Conservation (phyloP, 2,888 invertebrate species). For the Aphidius colemani region DNA sequence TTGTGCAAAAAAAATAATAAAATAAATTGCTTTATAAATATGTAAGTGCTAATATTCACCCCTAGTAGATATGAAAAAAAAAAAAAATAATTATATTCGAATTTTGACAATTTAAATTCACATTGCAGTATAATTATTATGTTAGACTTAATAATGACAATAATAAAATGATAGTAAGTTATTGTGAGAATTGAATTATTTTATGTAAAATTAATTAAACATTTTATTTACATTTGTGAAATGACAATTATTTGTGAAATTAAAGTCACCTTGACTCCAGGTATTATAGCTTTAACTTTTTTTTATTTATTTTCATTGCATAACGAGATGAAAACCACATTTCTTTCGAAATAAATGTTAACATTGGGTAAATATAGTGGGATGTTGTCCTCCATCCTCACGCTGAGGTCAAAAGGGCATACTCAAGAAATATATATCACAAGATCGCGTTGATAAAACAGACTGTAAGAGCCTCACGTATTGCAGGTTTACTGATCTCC, state of each 20-base stretch:
- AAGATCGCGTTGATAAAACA: slow-evolving; percentile 23
- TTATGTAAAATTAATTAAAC: too few species aligned
- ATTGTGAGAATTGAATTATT: too few species aligned
- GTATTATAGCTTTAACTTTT: slow-evolving; percentile 9
- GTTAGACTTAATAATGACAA: too few species aligned
- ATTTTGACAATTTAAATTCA: too few species aligned
- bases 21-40: background rate
- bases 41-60: slow-evolving; percentile 11
- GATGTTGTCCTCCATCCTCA: slow-evolving; percentile 8
- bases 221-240: too few species aligned
- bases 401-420: slow-evolving; percentile 18
- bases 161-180: too few species aligned
- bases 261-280: slow-evolving; percentile 28
- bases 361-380: background rate
- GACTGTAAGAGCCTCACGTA: slow-evolving; percentile 12
- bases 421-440: slow-evolving; percentile 22
- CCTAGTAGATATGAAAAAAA: too few species aligned
- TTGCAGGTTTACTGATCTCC: slow-evolving; percentile 13
- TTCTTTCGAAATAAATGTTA: slow-evolving; percentile 12
- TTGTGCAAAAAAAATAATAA: slow-evolving; percentile 31
- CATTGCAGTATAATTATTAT: too few species aligned
- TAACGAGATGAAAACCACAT: slow-evolving; percentile 29
- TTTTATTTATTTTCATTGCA: slow-evolving; percentile 11
- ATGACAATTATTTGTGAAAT: slow-evolving; percentile 32
- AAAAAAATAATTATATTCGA: too few species aligned